phyloP scores from a whole-genome alignment of 2,888 invertebrate species.

The Troides aeacus region DNA sequence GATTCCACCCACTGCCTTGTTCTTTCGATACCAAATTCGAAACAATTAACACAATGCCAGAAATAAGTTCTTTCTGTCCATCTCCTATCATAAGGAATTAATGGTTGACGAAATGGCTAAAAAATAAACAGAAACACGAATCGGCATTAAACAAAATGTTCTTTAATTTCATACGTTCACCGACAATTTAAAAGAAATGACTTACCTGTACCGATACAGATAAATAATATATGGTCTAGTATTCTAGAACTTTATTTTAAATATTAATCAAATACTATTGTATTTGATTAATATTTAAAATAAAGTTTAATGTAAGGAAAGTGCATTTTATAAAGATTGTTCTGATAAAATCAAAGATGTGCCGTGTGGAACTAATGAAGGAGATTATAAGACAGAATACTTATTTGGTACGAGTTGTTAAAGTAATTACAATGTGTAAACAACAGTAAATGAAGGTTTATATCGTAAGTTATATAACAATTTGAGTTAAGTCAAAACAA shows the following conservation, averaged over 20 bases:
- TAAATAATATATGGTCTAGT: no score
- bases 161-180: background rate
- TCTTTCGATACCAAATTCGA: background rate
- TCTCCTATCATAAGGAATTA: background rate
- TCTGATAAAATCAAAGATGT: no score
- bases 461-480: background rate
- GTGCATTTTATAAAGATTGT: no score
- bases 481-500: background rate
- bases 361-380: no score
- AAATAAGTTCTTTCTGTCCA: background rate
- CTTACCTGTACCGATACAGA: no score
- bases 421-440: background rate
- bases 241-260: no score
- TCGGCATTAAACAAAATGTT: background rate
- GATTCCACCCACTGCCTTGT: background rate
- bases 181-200: no score
- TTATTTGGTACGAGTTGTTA: no score
- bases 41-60: constrained; percentile 2
- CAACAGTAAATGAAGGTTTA: background rate
- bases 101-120: background rate
- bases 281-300: no score
- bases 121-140: background rate
- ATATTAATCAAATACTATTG: no score
- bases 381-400: no score
- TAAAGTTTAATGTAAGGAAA: no score